Base-by-base conservation (phyloP, 1,140 invertebrate species). In the Eciton burchellii region DNA sequence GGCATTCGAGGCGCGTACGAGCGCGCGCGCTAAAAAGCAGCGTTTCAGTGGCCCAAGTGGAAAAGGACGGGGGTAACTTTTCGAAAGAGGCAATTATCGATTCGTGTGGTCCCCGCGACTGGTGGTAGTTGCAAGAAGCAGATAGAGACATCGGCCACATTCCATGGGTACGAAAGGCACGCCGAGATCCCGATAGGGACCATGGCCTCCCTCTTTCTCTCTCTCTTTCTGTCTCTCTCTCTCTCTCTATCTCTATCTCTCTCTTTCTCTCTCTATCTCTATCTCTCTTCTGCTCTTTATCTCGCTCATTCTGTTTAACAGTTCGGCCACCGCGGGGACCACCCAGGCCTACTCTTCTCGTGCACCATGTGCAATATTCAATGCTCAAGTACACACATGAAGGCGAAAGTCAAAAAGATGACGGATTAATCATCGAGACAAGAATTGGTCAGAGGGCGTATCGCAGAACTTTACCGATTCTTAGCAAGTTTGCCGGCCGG, bases 141-240 rank as follows among this genome's bases (percentile, higher is more conserved):
- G 92, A 93, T 94, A 94, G 93, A 94, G 93, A 94, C 93, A 93
- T 93, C 93, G 93, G 92, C 89, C 89, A 91, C 93, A 94, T 93
- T 94, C 93, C 92, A 87, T 65, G 66, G 90, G 88, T 89, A 89
- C 90, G 87, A 89, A 82, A 93, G 92, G 92, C 92, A 93, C 86
- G 92, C 89, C 89, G 91, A 24, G 59, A 84, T 60, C 59, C 81
- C 84, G 77, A 84, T 83, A 87, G 76, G 65, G 82, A 87, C 84
- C 52, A 14, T 56, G 57, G 11, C 79, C 83, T 87, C 86, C 85
- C 68, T 77, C 79, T 47, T 63, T 72, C 84, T 84, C 85, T 82
- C 86, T 87, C 74, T 71, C 35, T 35, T 35, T 6, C n/a, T n/a
- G n/a, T n/a, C n/a, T n/a, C n/a, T n/a, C n/a, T 89, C 84, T 84